A percentile compares a stretch with the other conserved stretches of the same genome.
Evolutionary conservation across 2,113 vertebrate genomes (phyloP).

Genomic region (Clarias macrocephalus): DNA sequence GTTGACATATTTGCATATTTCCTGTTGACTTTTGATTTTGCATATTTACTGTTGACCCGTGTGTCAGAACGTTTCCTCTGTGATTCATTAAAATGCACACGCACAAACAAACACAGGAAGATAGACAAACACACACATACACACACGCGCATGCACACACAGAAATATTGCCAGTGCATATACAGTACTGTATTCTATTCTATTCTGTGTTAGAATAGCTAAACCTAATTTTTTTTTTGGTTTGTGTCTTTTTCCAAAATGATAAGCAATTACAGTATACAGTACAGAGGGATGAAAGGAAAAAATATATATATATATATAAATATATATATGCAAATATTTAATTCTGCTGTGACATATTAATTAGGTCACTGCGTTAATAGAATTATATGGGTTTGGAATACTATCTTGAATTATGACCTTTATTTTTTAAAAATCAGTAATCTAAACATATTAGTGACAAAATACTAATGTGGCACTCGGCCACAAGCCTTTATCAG

Average conservation of each 20-base stretch:
- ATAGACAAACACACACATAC: background rate
- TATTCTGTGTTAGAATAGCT: background rate
- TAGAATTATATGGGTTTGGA: background rate
- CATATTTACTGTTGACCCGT: constrained; percentile 26
- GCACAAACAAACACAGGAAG: too few species aligned
- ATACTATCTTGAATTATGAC: background rate
- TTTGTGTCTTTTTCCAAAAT: background rate
- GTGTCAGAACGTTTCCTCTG: background rate
- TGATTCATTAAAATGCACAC: constrained; percentile 9
- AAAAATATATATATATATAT: background rate
- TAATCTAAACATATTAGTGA: background rate
- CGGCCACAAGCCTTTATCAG: background rate
- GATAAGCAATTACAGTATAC: background rate
- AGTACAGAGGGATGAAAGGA: background rate
- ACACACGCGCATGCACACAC: background rate
- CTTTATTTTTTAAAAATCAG: background rate
- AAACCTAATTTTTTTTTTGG: too few species aligned
- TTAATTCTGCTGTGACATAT: background rate
- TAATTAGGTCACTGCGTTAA: background rate
- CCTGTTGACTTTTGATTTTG: constrained; percentile 27
- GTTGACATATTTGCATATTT: constrained; percentile 38
- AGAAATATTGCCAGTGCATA: background rate
- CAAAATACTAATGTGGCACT: background rate
- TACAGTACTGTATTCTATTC: background rate
- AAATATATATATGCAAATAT: background rate